phyloP scores from a whole-genome alignment of 2,797 vertebrate species.

The Channallabes apus region DNA sequence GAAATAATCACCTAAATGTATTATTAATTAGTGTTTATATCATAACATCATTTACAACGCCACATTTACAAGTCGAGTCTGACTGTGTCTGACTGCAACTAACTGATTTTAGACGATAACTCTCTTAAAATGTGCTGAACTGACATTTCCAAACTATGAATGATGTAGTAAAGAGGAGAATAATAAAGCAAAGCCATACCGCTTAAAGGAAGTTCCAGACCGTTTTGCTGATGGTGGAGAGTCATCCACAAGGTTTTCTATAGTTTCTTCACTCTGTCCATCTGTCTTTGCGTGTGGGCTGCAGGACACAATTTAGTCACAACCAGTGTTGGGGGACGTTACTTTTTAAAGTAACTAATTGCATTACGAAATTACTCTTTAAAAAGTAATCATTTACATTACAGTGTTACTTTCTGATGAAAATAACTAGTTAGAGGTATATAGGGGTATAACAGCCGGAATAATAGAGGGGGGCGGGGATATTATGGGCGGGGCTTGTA shows the following conservation, averaged over 20 bases:
- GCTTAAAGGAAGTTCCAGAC: neutral
- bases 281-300: neutral
- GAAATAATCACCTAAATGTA: neutral
- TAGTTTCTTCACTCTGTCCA: neutral
- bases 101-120: neutral
- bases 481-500: too few species aligned
- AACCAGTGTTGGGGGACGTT: neutral
- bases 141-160: too few species aligned
- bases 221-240: constrained; percentile 3
- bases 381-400: too few species aligned
- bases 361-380: too few species aligned
- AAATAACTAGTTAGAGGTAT: too few species aligned
- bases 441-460: too few species aligned
- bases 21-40: neutral
- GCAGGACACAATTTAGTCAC: neutral
- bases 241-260: neutral
- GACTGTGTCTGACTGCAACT: neutral
- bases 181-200: constrained; percentile 7
- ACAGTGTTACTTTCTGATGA: too few species aligned
- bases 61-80: neutral
- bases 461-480: too few species aligned
- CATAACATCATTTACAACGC: neutral
- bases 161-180: neutral
- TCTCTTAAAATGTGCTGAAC: neutral
- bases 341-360: too few species aligned